Evolutionary conservation across 2,113 vertebrate species (phyloP).

Genomic region (Pteropus alecto): DNA sequence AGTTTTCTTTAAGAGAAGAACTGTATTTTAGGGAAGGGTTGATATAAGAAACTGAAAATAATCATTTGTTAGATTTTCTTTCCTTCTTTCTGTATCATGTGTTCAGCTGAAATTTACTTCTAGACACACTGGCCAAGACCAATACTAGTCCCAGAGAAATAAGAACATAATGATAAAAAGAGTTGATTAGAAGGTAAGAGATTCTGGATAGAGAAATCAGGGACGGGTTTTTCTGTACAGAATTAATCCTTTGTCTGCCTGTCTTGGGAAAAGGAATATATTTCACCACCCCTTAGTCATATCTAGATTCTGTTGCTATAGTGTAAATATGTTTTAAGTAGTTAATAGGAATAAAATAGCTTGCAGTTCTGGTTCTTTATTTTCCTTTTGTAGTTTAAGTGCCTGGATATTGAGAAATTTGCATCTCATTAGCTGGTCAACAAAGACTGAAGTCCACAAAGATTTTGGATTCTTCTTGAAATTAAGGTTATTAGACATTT

Average conservation of each 20-base stretch:
- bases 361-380: background rate
- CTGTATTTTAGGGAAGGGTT: background rate
- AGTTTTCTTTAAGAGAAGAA: slow-evolving; percentile 26
- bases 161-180: background rate
- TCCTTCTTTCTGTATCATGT: background rate
- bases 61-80: background rate
- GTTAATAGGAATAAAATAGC: background rate
- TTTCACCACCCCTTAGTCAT: background rate
- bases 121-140: background rate
- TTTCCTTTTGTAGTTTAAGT: background rate
- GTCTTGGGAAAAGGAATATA: background rate
- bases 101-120: background rate
- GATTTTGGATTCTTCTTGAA: slow-evolving; percentile 22
- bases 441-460: background rate
- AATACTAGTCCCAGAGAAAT: background rate
- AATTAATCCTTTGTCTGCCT: background rate
- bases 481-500: background rate
- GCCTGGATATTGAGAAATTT: slow-evolving; percentile 7
- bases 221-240: background rate
- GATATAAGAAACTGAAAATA: slow-evolving; percentile 6
- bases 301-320: background rate
- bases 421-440: background rate
- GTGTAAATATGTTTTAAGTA: background rate
- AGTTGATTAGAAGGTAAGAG: background rate
- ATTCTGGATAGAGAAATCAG: background rate